Base-by-base conservation (phyloP, 2,888 invertebrate species). In the Drosophila falleni region DNA sequence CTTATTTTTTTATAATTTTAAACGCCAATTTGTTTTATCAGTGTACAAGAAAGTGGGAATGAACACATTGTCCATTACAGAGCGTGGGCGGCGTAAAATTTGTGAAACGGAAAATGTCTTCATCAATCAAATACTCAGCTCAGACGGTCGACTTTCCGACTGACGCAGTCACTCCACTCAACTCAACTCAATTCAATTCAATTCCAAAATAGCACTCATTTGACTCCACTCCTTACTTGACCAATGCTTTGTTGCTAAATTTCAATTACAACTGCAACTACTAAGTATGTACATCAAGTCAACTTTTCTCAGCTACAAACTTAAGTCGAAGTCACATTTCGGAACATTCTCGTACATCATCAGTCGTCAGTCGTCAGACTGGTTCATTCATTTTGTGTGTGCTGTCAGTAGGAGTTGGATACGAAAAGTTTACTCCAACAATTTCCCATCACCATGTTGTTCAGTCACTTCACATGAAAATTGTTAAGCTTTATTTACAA, bases 21-120 rank as follows among this genome's bases (percentile, higher is more conserved):
- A 19, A 19, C 1, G 19, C 2, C 19, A 2, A 19, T 35, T 5
- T 5, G 29, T 37, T 37, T 37, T 37, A n/a, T n/a, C n/a, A 37
- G 37, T 37, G 37, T 65, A 16, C 49, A 51, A 41, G 42, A 19
- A 19, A 42, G 13, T 31, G 19, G n/a, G 42, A 31, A 29, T 15
- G 11, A 23, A 26, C 56, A 42, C 47, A 51, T 44, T 68, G 65
- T 60, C 68, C 63, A 61, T 37, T 50, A 37, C 42, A 37, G 26
- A 31, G 58, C 37, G 85, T 80, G 68, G 71, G 79, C 72, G 72
- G 46, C 71, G 74, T 67, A 63, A 78, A 83, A 68, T 81, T 73
- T 74, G 51, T 71, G 75, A 70, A 86, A 79, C 83, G 87, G 83
- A 88, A 86, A 87, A 86, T 81, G 81, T 87, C 89, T 87, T 89